Conservation (phyloP, 2,797 vertebrate genomes). For the Enteromius trimaculatus region DNA sequence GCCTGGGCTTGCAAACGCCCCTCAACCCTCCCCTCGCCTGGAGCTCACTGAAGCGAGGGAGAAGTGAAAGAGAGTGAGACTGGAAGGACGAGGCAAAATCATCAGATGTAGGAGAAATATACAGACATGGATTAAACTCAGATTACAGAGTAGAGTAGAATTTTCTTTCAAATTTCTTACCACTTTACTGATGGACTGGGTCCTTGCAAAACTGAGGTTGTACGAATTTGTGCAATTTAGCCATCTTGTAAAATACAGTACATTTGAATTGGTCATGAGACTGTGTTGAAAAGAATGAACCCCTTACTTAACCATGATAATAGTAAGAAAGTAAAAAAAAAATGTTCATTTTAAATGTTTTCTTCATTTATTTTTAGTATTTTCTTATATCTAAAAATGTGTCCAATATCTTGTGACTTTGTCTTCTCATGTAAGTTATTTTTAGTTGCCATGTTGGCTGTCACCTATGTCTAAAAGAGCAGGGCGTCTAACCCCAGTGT, state of each 20-base stretch:
- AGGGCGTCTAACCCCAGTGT: background rate
- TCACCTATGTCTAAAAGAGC: background rate
- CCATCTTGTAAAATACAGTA: too few species aligned
- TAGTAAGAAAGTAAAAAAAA: background rate
- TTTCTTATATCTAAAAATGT: background rate
- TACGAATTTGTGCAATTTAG: too few species aligned
- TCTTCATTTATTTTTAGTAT: too few species aligned
- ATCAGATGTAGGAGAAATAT: conserved; percentile 10
- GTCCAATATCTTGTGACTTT: background rate
- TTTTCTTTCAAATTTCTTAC: background rate
- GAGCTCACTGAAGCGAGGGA: conserved; percentile 45
- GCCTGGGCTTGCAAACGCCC: conserved; percentile 71
- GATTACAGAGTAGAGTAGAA: background rate
- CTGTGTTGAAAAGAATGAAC: too few species aligned
- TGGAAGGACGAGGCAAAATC: conserved; percentile 7
- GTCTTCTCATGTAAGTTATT: background rate
- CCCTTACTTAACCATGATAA: background rate
- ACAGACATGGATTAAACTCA: conserved; percentile 20
- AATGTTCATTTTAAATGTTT: background rate
- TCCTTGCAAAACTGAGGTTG: background rate
- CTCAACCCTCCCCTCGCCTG: conserved; percentile 74
- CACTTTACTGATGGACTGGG: background rate
- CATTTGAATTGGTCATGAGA: too few species aligned
- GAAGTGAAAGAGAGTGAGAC: conserved; percentile 3
- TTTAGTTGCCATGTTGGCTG: background rate